Evolutionary conservation across 1,140 invertebrate genomes (phyloP).

Genomic region (Lasioglossum baleicum): DNA sequence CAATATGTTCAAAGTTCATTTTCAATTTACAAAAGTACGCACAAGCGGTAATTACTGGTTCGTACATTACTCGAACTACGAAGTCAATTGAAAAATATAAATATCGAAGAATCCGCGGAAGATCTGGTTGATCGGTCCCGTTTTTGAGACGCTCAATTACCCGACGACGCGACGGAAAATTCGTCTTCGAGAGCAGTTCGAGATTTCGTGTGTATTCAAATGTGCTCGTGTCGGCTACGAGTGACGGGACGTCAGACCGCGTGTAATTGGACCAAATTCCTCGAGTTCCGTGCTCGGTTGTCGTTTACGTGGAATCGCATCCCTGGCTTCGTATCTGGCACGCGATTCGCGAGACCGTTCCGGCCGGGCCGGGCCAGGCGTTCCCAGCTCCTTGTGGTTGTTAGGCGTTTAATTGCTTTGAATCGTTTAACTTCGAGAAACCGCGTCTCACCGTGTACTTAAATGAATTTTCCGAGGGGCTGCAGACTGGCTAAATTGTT

Average conservation of each 20-base stretch:
- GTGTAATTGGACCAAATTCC: conserved; percentile 61
- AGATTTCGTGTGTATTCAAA: conserved; percentile 31
- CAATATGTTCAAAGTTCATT: no score
- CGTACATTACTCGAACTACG: no score
- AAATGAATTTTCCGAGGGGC: background rate
- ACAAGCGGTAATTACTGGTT: no score
- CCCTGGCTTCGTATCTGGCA: conserved; percentile 50
- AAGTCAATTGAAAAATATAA: no score
- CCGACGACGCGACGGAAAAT: background rate
- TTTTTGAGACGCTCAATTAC: conserved; percentile 32
- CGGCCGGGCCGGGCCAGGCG: background rate
- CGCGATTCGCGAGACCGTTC: conserved; percentile 38
- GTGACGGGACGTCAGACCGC: conserved; percentile 45
- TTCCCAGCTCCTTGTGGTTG: conserved; percentile 32
- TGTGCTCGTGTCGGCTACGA: conserved; percentile 18
- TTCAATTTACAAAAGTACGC: no score
- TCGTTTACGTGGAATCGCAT: conserved; percentile 36
- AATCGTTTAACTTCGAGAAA: conserved; percentile 11
- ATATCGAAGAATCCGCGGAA: no score
- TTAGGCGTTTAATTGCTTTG: conserved; percentile 33
- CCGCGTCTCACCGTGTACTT: background rate
- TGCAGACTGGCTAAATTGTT: background rate
- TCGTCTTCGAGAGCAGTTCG: conserved; percentile 14
- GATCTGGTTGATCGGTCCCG: background rate
- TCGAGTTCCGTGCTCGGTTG: conserved; percentile 36